phyloP scores from a whole-genome alignment of 2,113 vertebrate species.

The Hippocampus abdominalis region DNA sequence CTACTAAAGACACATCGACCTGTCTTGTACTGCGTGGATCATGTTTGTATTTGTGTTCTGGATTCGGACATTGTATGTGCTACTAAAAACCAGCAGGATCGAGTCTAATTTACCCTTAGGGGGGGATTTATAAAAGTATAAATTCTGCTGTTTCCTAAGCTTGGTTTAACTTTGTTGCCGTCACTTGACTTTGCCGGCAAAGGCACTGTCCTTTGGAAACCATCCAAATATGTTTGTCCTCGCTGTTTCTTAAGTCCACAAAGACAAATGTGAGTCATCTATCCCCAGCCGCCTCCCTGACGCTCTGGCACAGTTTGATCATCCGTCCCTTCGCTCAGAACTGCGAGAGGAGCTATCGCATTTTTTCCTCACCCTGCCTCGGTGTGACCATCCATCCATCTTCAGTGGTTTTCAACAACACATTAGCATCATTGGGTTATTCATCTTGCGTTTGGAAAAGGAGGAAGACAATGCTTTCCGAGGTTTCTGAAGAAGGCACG shows the following conservation, averaged over 20 bases:
- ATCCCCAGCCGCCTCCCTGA: constrained; percentile 34
- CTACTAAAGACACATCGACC: not conserved
- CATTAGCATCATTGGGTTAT: constrained; percentile 29
- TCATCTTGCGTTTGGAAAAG: constrained; percentile 15
- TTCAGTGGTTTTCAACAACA: constrained; percentile 21
- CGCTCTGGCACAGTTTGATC: constrained; percentile 14
- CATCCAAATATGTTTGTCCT: constrained; percentile 27
- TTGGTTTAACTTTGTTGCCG: constrained; percentile 5
- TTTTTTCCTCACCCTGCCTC: constrained; percentile 35
- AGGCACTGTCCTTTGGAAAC: constrained; percentile 17
- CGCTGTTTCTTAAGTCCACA: constrained; percentile 26
- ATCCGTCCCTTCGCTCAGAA: constrained; percentile 28
- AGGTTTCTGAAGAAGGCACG: not conserved
- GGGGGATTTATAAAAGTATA: not conserved
- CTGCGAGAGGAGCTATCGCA: constrained; percentile 20
- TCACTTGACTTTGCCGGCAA: constrained; percentile 5
- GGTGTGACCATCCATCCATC: constrained; percentile 30
- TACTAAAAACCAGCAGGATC: not conserved
- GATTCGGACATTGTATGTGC: not conserved
- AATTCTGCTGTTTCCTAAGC: not conserved
- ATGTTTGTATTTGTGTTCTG: not conserved
- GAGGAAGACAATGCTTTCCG: not conserved
- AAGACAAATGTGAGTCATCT: constrained; percentile 42
- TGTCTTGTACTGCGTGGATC: not conserved
- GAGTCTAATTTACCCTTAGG: not conserved